Conservation (phyloP, 2,113 vertebrate species). For the Tachycineta bicolor region DNA sequence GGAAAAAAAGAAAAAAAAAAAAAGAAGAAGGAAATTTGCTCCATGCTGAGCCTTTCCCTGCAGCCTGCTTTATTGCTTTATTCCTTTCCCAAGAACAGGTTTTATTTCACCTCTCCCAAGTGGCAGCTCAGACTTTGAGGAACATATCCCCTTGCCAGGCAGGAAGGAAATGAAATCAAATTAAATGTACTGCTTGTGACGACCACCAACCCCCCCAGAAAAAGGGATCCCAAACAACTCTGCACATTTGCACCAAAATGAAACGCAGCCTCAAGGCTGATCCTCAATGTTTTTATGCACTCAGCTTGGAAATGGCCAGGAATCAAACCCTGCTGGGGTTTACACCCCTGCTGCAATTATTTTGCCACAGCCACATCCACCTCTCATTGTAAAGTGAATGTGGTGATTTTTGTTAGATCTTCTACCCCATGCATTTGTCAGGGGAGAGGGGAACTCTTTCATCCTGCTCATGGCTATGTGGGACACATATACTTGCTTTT, state of each 20-base stretch:
- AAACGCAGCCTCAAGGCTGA: neutral
- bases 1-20: neutral
- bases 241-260: neutral
- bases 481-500: rapidly evolving
- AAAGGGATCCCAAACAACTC: neutral
- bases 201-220: rapidly evolving
- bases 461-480: rapidly evolving
- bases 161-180: neutral
- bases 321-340: neutral
- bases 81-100: neutral
- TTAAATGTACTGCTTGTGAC: neutral
- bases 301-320: neutral
- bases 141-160: neutral
- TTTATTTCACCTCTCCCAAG: neutral
- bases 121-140: neutral
- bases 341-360: neutral
- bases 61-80: neutral
- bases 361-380: neutral
- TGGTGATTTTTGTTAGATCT: neutral
- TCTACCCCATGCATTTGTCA: neutral
- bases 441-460: neutral
- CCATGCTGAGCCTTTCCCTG: neutral
- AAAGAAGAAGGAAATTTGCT: neutral
- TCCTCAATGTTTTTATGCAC: neutral
- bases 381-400: neutral